Evolutionary conservation across 2,888 invertebrate species (phyloP), one percentile per base, ranked within the genome.

Genomic region (Drosophila imparisetae): DNA sequence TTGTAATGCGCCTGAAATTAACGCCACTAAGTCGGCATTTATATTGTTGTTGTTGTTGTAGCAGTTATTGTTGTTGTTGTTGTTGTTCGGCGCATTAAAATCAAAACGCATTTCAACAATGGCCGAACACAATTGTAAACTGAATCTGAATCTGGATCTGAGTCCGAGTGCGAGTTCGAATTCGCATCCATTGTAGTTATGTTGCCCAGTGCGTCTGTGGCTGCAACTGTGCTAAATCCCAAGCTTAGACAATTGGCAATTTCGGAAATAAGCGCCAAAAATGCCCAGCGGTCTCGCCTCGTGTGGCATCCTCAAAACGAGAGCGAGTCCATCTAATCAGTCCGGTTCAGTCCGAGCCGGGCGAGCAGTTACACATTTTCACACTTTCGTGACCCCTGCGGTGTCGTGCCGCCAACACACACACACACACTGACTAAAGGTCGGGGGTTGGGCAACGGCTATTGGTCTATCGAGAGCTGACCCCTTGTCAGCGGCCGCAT

Each of bases 381-480:
- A 86, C 90, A 86, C 86, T 86, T 90, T 86, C 83, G 75, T 88
- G 86, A 86, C 90, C 86, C 86, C 86, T 86, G 86, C 72, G 86
- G 90, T 70, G 89, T 62, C 52, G 55, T 65, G 63, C 75, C 75
- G 78, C 80, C 83, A 80, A 83, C 75, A 79, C 75, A 29, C 49
- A 18, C 18, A 50, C 6, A 27, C 18, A 24, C 24, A 50, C 3
- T 6, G 27, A 1, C 4, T 18, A 38, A 36, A 29, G 42, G 45
- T 40, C 81, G 65, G 75, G 81, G 85, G 73, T 81, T 84, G 79
- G 66, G 62, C 63, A 42, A n/a, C 62, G 72, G 63, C 70, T 71
- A 87, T 81, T 81, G 88, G 88, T 24, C 59, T 70, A 79, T 66
- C 62, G 69, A 66, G 67, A 79, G 55, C 74, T 85, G 86, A 89